Base-by-base conservation (phyloP, 92 coral and sea anemone species). In the Actinernus sp. region DNA sequence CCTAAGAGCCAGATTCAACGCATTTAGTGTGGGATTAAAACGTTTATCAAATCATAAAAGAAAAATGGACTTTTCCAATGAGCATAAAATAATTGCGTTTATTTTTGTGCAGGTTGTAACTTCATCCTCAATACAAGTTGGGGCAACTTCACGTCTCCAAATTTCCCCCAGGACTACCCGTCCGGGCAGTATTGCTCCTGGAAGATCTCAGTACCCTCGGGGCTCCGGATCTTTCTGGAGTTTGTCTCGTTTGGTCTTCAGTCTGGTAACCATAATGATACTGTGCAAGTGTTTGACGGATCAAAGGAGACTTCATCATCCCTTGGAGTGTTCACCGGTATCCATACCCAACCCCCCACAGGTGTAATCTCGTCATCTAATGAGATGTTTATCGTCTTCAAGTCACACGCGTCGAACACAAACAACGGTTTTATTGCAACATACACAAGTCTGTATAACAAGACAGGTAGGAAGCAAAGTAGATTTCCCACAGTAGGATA, bases 111-210 rank as follows among this genome's bases (percentile, higher is more conserved):
- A 62, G 69, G 69, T 20, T 62, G 69, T 23, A 62, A 62, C 55
- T 62, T 43, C 55, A 45, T 55, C 4, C 47, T 62, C 40, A 41
- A 53, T 9, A n/a, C 53, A 62, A 43, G 54, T 18, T 27, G 26
- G 28, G 69, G 56, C 56, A 43, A 39, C 19, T 45, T 62, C 52
- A 39, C 28, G 56, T 62, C 69, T 45, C 69, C 56, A 10, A 45
- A 62, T 13, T 62, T 29, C 47, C 69, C 69, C 27, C 20, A 26
- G 2, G 4, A 53, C 9, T 62, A 62, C 39, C 69, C 69, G 39
- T 53, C 56, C 0, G 69, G 69, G 3, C 69, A 62, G 28, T 62
- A 45, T 26, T 62, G 69, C 11, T 62, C 69, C 43, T 62, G 69
- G 69, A 62, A 16, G 43, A 62, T 62, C 27, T 43, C 43, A 2